Evolutionary conservation across 2,888 invertebrate species (phyloP).

Genomic region (Euphydryas editha): DNA sequence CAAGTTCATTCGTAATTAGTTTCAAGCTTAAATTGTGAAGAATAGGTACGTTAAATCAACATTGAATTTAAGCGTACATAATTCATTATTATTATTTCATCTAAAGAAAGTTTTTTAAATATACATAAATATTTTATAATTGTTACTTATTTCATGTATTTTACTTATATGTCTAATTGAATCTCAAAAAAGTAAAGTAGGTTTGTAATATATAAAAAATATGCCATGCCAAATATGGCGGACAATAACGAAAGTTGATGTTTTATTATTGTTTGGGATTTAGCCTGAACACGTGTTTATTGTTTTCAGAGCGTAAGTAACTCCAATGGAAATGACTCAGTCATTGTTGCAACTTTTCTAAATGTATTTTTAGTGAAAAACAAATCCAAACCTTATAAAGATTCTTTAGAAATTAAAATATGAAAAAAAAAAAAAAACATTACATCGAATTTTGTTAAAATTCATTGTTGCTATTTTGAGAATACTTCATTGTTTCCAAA

Average conservation of each 20-base stretch:
- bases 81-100: no score
- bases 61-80: no score
- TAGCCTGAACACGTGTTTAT: conserved; percentile 19
- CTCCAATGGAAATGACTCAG: background rate
- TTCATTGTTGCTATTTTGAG: background rate
- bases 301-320: conserved; percentile 22
- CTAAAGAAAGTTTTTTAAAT: no score
- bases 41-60: no score
- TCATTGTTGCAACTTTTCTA: background rate
- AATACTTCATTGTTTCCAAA: background rate
- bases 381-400: background rate
- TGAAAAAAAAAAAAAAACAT: no score
- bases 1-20: background rate
- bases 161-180: background rate
- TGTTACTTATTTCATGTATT: no score
- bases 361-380: background rate
- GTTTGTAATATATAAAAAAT: background rate
- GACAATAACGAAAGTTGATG: background rate
- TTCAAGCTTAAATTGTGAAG: no score
- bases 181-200: background rate
- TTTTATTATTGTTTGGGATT: conserved; percentile 8
- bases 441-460: no score
- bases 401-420: no score
- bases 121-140: no score
- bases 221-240: background rate